These are phyloP conservation scores for Geodia barretti DNA, from an alignment of 37 sponge, comb jelly and placozoan genomes.

Conservation along the genomic window DNA sequence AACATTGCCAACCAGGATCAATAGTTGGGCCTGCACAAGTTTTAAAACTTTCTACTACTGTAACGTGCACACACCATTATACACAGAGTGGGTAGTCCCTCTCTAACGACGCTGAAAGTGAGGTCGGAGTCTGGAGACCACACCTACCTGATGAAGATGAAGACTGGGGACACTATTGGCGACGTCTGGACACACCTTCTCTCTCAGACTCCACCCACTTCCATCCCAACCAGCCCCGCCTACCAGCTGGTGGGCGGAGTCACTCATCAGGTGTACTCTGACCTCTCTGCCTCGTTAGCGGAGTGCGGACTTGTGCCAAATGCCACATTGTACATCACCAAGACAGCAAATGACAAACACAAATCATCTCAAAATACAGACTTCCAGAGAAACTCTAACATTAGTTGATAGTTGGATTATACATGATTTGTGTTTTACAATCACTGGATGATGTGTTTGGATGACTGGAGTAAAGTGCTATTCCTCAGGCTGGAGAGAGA, in stretches of 20 bases:
- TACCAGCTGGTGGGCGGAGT: conserved; percentile 60
- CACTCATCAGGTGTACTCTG: conserved; percentile 32
- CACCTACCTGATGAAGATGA: conserved; percentile 71
- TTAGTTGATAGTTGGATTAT: not conserved
- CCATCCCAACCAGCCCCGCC: not conserved
- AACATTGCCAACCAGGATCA: too few relatives aligned
- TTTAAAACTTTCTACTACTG: too few relatives aligned
- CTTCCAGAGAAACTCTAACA: not conserved
- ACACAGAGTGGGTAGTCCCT: too few relatives aligned
- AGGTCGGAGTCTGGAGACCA: not conserved
- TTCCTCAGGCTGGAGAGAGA: not conserved
- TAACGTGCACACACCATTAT: not conserved
- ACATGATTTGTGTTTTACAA: not conserved
- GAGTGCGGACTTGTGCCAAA: conserved; percentile 56
- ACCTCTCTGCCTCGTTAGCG: conserved; percentile 38
- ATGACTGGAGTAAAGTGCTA: not conserved
- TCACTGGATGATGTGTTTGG: not conserved
- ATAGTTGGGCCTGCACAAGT: too few relatives aligned
- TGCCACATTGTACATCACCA: conserved; percentile 52
- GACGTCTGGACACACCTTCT: conserved; percentile 40
- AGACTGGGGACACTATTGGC: conserved; percentile 57
- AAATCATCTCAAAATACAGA: not conserved
- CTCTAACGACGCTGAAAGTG: not conserved
- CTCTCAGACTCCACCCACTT: not conserved
- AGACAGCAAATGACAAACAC: not conserved